These are phyloP conservation scores for Rhinolophus ferrumequinum DNA, from an alignment of 2,113 vertebrate genomes.

Conservation along the genomic window DNA sequence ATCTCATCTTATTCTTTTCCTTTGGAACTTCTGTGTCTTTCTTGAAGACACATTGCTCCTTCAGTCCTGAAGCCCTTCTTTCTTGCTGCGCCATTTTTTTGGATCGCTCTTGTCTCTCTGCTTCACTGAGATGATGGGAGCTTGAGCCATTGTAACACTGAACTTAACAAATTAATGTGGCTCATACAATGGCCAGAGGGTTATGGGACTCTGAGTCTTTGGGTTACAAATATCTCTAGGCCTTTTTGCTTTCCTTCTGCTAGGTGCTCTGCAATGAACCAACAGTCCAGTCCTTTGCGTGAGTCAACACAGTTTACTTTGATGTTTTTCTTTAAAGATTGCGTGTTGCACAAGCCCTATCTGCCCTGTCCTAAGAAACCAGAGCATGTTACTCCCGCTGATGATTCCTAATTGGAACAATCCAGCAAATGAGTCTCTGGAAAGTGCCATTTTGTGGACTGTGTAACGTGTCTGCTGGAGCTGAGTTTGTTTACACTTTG, in stretches of 20 bases:
- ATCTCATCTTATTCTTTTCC: not conserved
- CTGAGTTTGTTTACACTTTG: slow-evolving; percentile 78
- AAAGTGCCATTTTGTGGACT: slow-evolving; percentile 70
- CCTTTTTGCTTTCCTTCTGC: not conserved
- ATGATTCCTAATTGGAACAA: slow-evolving; percentile 78
- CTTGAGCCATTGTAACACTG: not conserved
- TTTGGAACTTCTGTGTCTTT: not conserved
- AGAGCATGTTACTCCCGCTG: slow-evolving; percentile 43
- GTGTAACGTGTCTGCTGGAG: slow-evolving; percentile 66
- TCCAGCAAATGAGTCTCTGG: slow-evolving; percentile 49
- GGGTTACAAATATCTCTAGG: not conserved
- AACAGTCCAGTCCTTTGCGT: not conserved
- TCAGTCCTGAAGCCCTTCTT: not conserved
- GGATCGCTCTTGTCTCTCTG: not conserved
- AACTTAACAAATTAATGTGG: not conserved
- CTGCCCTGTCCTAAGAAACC: not conserved
- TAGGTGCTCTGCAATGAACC: not conserved
- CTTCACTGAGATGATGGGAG: not conserved
- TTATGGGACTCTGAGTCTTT: not conserved
- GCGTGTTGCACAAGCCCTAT: not conserved
- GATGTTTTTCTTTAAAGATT: slow-evolving; percentile 46
- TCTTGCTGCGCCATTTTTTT: not conserved
- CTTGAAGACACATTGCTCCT: not conserved
- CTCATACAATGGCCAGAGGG: not conserved
- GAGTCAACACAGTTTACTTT: not conserved